These are phyloP conservation scores for Luehdorfia chinensis DNA, from an alignment of 1,140 invertebrate genomes.

Conservation along the genomic window DNA sequence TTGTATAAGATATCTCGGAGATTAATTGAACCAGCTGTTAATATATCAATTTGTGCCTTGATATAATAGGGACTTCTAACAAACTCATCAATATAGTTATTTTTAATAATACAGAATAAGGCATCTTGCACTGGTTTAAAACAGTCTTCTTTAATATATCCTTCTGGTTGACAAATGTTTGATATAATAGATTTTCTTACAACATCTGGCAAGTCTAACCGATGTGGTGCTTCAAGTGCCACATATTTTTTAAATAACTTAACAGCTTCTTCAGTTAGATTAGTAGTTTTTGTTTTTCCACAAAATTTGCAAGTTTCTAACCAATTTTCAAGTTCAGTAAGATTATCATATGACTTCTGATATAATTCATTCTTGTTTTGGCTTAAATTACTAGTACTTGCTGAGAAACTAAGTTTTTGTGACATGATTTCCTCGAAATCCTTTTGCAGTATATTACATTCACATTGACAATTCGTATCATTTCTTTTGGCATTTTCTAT, in stretches of 20 bases:
- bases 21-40: conserved; percentile 86
- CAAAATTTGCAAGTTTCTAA: conserved; percentile 25
- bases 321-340: conserved; percentile 32
- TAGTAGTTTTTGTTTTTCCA: conserved; percentile 23
- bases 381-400: conserved; percentile 34
- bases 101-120: conserved; percentile 81
- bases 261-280: conserved; percentile 57
- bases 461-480: conserved; percentile 41
- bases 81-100: conserved; percentile 82
- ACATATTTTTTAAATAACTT: conserved; percentile 73
- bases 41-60: conserved; percentile 93
- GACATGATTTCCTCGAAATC: conserved; percentile 29
- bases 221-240: conserved; percentile 70
- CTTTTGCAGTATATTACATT: conserved; percentile 27
- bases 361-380: conserved; percentile 34
- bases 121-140: conserved; percentile 79
- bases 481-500: conserved; percentile 28
- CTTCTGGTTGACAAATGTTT: conserved; percentile 72
- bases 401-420: conserved; percentile 33
- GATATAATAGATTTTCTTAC: conserved; percentile 68
- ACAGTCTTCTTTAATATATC: conserved; percentile 63
- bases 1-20: conserved; percentile 93
- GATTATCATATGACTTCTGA: conserved; percentile 47
- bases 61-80: conserved; percentile 89
- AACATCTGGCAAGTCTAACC: conserved; percentile 65